These are phyloP conservation scores for Vulpes lagopus DNA, from an alignment of 2,113 vertebrate species.

Conservation along the genomic window DNA sequence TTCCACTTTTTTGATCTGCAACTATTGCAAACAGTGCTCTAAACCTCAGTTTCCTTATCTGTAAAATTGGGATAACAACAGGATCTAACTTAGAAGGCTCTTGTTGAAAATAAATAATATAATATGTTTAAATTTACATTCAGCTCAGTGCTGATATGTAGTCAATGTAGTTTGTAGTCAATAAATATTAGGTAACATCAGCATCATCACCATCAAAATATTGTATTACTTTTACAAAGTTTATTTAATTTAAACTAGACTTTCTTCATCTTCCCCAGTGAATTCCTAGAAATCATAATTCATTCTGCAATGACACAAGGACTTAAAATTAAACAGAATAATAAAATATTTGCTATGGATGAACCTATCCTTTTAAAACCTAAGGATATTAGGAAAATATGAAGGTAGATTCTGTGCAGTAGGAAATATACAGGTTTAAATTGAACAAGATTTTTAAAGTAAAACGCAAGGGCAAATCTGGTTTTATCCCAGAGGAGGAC, in stretches of 20 bases:
- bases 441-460: not conserved
- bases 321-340: slow-evolving; percentile 22
- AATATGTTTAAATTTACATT: not conserved
- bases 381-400: slow-evolving; percentile 5
- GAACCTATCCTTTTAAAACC: slow-evolving; percentile 14
- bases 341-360: not conserved
- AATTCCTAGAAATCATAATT: slow-evolving; percentile 40
- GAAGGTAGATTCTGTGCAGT: not conserved
- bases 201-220: not conserved
- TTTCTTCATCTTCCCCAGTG: not conserved
- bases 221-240: not conserved
- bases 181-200: not conserved
- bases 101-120: slow-evolving; percentile 19
- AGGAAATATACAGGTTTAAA: slow-evolving; percentile 49
- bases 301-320: not conserved
- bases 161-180: not conserved
- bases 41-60: not conserved
- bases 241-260: not conserved
- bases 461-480: not conserved
- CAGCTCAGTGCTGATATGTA: not conserved
- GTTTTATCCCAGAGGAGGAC: not conserved
- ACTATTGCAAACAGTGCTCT: not conserved
- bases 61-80: not conserved
- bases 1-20: not conserved
- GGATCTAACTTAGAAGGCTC: not conserved